phyloP scores from a whole-genome alignment of 2,888 invertebrate species.

The Drosophila quasianomalipes region DNA sequence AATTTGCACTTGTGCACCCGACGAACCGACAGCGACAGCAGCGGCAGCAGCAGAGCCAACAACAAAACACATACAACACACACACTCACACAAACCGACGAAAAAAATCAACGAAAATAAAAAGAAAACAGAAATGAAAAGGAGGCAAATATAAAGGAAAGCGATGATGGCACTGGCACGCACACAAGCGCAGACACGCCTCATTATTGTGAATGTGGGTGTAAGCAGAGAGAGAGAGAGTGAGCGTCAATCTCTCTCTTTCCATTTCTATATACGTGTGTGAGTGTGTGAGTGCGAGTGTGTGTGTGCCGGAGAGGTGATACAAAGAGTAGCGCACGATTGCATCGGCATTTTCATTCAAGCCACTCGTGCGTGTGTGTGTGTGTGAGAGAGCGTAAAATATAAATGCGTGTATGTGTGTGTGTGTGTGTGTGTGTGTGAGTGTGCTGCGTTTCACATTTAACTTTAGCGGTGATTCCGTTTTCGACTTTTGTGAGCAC shows the following conservation, averaged over 20 bases:
- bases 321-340: slow-evolving; percentile 55
- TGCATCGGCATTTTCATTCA: slow-evolving; percentile 84
- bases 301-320: slow-evolving; percentile 37
- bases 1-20: slow-evolving; percentile 80
- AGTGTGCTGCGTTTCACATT: slow-evolving; percentile 61
- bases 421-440: slow-evolving; percentile 15
- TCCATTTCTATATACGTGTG: neutral
- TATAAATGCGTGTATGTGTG: neutral
- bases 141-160: slow-evolving; percentile 72
- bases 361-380: slow-evolving; percentile 49
- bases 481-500: slow-evolving; percentile 61
- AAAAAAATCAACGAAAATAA: slow-evolving; percentile 60
- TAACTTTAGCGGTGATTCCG: slow-evolving; percentile 75
- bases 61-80: slow-evolving; percentile 31
- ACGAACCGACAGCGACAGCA: slow-evolving; percentile 20
- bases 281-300: slow-evolving; percentile 12
- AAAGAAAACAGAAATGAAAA: slow-evolving; percentile 68
- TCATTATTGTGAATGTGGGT: slow-evolving; percentile 43
- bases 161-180: slow-evolving; percentile 73
- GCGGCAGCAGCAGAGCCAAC: slow-evolving; percentile 27
- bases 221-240: slow-evolving; percentile 25
- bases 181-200: slow-evolving; percentile 47
- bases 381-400: slow-evolving; percentile 34
- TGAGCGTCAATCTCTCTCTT: slow-evolving; percentile 10
- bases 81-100: slow-evolving; percentile 31